These are phyloP conservation scores for Charaxes varanes DNA, from an alignment of 1,140 invertebrate species.

Conservation along the genomic window DNA sequence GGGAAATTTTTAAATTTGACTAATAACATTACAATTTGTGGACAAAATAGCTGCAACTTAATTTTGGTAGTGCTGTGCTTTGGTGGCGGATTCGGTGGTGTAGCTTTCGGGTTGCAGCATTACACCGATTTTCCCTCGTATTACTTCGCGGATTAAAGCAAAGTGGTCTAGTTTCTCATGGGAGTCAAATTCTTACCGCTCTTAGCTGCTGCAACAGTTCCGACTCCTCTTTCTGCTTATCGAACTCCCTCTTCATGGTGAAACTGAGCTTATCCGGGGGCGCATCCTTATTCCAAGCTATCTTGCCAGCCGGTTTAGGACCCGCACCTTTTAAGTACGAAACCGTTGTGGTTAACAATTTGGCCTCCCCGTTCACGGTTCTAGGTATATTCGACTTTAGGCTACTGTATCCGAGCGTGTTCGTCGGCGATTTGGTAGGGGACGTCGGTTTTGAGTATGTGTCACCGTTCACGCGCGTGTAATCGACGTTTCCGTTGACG, in stretches of 20 bases:
- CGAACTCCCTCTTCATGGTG: slow-evolving; percentile 93
- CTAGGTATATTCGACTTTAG: slow-evolving; percentile 64
- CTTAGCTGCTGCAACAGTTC: slow-evolving; percentile 89
- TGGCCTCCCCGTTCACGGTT: slow-evolving; percentile 52
- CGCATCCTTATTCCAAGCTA: slow-evolving; percentile 82
- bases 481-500: slow-evolving; percentile 55
- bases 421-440: slow-evolving; percentile 77
- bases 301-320: slow-evolving; percentile 72
- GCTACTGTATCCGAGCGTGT: slow-evolving; percentile 72
- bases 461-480: slow-evolving; percentile 59
- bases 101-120: too few species aligned
- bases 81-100: too few species aligned
- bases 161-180: too few species aligned
- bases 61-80: too few species aligned
- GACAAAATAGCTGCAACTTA: too few species aligned
- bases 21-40: too few species aligned
- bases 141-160: too few species aligned
- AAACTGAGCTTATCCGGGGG: slow-evolving; percentile 87
- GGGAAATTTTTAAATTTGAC: too few species aligned
- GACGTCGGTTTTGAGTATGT: slow-evolving; percentile 83
- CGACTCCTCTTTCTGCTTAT: slow-evolving; percentile 91
- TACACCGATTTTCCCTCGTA: too few species aligned
- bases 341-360: slow-evolving; percentile 75
- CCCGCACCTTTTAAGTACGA: slow-evolving; percentile 74
- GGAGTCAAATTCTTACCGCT: slow-evolving; percentile 80